Conservation (phyloP, 2,113 vertebrate genomes). For the Cinclus mexicanus region DNA sequence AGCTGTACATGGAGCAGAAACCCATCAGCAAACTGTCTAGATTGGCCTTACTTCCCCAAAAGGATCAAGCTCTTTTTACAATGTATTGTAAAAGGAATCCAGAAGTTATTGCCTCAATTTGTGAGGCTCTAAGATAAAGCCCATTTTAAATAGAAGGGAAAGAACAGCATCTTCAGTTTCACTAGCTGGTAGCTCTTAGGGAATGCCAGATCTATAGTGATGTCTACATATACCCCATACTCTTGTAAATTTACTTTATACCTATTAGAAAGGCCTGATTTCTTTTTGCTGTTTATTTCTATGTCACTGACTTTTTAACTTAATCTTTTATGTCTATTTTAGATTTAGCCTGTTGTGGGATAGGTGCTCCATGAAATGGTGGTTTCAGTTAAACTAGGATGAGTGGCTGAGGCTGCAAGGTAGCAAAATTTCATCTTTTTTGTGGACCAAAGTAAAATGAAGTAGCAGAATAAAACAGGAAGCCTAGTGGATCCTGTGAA, state of each 20-base stretch:
- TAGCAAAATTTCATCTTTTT: not conserved
- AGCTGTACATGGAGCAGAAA: not conserved
- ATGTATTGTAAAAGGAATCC: too few relatives aligned
- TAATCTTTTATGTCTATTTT: not conserved
- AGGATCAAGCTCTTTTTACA: not conserved
- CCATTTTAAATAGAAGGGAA: not conserved
- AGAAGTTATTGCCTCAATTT: not conserved
- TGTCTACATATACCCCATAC: not conserved
- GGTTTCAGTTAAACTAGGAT: not conserved
- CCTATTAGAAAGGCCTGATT: not conserved
- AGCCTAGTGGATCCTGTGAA: not conserved
- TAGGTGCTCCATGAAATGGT: not conserved
- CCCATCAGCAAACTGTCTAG: not conserved
- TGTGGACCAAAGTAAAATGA: not conserved
- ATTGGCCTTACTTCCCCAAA: not conserved
- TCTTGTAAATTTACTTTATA: not conserved
- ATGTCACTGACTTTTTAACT: not conserved
- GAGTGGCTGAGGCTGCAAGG: not conserved
- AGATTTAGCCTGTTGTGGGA: not conserved
- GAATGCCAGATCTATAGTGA: not conserved
- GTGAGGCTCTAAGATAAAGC: not conserved
- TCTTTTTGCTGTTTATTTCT: not conserved
- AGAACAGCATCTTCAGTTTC: not conserved
- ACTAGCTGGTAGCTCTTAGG: not conserved
- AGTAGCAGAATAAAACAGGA: not conserved